Evolutionary conservation across 37 sponge, comb jelly and placozoan genomes (phyloP).

Genomic region (Spongilla lacustris): DNA sequence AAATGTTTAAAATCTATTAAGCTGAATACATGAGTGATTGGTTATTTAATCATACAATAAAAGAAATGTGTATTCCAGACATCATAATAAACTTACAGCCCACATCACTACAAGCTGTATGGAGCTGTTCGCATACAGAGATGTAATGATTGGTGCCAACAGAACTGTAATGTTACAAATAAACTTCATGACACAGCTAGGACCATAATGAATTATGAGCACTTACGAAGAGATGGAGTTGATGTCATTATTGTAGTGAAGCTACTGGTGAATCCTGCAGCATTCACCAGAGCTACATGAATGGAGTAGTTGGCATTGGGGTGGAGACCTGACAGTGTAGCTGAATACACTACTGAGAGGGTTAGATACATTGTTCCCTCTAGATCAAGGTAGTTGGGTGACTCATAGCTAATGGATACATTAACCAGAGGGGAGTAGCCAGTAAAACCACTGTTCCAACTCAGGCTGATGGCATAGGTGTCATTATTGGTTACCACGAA

Average conservation of each 20-base stretch:
- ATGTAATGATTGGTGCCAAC: not conserved
- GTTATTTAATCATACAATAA: no score
- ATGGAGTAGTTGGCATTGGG: constrained; percentile 1
- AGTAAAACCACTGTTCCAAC: not conserved
- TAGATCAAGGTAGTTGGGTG: not conserved
- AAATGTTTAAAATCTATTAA: no score
- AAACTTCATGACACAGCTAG: not conserved
- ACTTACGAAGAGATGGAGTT: not conserved
- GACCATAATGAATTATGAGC: not conserved
- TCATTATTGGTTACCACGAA: not conserved
- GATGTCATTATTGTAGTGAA: not conserved
- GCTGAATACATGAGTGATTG: no score
- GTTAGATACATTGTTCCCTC: not conserved
- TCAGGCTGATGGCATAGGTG: not conserved
- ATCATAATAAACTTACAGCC: not conserved
- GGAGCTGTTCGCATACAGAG: not conserved
- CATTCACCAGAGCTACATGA: not conserved
- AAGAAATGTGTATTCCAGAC: no score
- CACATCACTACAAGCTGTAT: not conserved
- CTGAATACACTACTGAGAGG: not conserved
- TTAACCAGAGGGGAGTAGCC: not conserved
- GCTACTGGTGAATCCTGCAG: not conserved
- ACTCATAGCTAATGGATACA: not conserved
- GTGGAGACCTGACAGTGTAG: not conserved
- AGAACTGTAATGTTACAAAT: not conserved